Base-by-base conservation (phyloP, 92 coral and sea anemone genomes). In the Pocillopora meandrina region DNA sequence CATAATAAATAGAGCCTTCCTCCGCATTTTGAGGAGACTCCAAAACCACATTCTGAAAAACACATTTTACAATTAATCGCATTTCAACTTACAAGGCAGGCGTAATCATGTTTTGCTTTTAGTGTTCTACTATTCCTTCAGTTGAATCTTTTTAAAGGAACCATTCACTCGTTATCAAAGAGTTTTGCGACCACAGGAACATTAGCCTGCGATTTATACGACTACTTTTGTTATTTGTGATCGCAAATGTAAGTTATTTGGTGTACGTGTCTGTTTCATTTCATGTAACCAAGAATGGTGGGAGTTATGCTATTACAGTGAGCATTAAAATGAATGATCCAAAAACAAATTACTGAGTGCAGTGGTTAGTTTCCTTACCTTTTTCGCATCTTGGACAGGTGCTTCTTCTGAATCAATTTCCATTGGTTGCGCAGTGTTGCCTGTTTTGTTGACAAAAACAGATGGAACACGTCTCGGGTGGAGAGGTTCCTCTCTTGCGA, bases 1-100 rank as follows among this genome's bases (percentile, higher is more conserved):
- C 99, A 57, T 84, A 97, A 80, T 91, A 91, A 0, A 90, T 83
- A 69, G 89, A 91, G 20, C 97, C 99, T 68, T 92, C 93, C 63
- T 94, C 95, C 20, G 95, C 90, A 82, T 89, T 97, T 60, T 91
- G 92, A 72, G 94, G 91, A 20, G 86, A 86, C 6, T 97, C 99
- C 79, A 97, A 85, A 49, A 91, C 67, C 13, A 97, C 96, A 87
- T 93, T 97, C 99, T 83, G 74, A 14, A 31, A 36, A 20, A 20
- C 63, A 5, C 17, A 23, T 16, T 6, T 8, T 2, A 61, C 11
- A 31, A 19, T 23, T 7, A 13, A 58, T 13, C 11, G 4, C 49
- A 77, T 31, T n/a, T 14, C 16, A 19, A 72, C 11, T 15, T 35
- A 14, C 5, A 17, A 1, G 31, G 31, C 31, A 26, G 4, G 52